Conservation (phyloP, 1,140 invertebrate species). For the Procambarus clarkii region DNA sequence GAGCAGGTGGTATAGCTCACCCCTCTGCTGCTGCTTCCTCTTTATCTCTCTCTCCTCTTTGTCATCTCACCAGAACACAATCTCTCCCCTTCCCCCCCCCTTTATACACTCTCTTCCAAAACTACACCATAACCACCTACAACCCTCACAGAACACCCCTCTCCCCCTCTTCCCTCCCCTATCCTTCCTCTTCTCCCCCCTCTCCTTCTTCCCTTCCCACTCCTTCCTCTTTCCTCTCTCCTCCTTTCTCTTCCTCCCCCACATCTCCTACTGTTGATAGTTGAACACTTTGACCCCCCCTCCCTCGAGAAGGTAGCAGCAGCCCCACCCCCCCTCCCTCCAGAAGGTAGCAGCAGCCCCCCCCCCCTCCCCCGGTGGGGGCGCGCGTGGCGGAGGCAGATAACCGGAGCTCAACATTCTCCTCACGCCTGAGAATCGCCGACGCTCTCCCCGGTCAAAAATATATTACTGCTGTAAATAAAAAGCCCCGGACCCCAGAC, state of each 20-base stretch:
- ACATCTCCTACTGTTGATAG: not conserved
- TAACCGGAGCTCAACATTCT: slow-evolving; percentile 37
- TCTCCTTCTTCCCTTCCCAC: not conserved
- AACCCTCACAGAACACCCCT: too few relatives aligned
- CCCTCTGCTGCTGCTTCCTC: too few relatives aligned
- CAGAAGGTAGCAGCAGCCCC: not conserved
- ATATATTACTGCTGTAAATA: slow-evolving; percentile 59
- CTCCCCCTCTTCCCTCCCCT: too few relatives aligned
- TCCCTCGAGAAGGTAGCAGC: not conserved
- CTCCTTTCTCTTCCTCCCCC: not conserved
- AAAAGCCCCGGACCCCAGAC: slow-evolving; percentile 47
- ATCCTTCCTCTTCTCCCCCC: too few relatives aligned
- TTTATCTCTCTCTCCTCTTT: too few relatives aligned
- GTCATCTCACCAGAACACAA: too few relatives aligned
- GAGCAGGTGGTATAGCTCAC: too few relatives aligned
- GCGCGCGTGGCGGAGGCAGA: slow-evolving; percentile 26
- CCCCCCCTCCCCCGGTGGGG: too few relatives aligned
- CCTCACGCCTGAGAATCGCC: slow-evolving; percentile 50
- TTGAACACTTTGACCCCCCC: not conserved
- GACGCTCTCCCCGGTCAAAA: slow-evolving; percentile 53
- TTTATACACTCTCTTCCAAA: too few relatives aligned
- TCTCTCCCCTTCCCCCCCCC: too few relatives aligned
- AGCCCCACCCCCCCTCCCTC: too few relatives aligned
- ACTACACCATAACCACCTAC: too few relatives aligned
- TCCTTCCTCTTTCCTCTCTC: not conserved